Conservation (phyloP, 2,888 invertebrate species). For the Nymphalis urticae region DNA sequence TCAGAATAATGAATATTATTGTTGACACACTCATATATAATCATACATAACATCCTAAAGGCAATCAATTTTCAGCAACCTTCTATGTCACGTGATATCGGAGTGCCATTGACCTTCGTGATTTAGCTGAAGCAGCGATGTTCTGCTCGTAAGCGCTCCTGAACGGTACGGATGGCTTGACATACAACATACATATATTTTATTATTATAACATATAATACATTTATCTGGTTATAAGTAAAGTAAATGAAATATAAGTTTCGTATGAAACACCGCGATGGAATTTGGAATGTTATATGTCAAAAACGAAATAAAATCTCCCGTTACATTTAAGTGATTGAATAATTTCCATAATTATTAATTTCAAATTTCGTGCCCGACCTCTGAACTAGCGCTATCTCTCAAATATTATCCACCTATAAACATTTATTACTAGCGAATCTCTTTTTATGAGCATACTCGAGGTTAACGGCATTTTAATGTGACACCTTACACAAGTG, state of each 20-base stretch:
- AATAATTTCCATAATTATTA: not conserved
- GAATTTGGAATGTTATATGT: no score
- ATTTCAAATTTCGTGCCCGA: not conserved
- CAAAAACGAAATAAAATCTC: no score
- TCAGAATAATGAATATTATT: not conserved
- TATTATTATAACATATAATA: no score
- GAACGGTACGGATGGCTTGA: no score
- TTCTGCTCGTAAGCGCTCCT: no score
- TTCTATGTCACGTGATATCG: constrained; percentile 38
- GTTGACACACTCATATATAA: constrained; percentile 33
- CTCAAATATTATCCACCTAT: not conserved
- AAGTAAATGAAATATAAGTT: no score
- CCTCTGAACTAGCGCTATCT: not conserved
- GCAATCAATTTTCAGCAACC: constrained; percentile 26
- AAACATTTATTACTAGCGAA: constrained; percentile 12
- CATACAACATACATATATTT: no score
- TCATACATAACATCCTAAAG: constrained; percentile 37
- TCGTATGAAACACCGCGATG: no score
- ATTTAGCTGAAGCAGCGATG: constrained; percentile 23
- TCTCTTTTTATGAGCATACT: constrained; percentile 16
- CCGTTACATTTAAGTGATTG: not conserved
- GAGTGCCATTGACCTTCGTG: constrained; percentile 38
- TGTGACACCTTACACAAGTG: constrained; percentile 28
- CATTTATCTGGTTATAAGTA: no score
- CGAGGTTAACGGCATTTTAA: constrained; percentile 35